Conservation (phyloP, 2,113 vertebrate species). For the Protobothrops flavoviridis region DNA sequence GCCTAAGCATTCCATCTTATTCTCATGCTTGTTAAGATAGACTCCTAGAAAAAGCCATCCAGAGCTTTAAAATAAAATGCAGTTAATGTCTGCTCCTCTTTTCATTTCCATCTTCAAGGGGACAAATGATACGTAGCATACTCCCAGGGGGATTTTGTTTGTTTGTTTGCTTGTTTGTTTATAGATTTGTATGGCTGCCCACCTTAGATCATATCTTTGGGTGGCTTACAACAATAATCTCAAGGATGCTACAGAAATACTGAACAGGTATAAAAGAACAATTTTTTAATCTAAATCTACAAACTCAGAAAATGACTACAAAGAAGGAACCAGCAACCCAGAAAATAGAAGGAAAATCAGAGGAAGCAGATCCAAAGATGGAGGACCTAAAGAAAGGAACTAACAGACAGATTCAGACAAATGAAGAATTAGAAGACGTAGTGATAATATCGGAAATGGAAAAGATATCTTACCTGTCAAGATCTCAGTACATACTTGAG, state of each 20-base stretch:
- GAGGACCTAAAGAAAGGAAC: too few relatives aligned
- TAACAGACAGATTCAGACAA: too few relatives aligned
- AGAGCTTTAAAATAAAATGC: background rate
- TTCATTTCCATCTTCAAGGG: background rate
- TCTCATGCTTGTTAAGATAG: background rate
- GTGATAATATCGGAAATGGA: too few relatives aligned
- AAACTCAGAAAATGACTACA: too few relatives aligned
- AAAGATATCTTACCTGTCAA: too few relatives aligned
- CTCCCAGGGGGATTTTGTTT: background rate
- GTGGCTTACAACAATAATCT: background rate
- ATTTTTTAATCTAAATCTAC: too few relatives aligned
- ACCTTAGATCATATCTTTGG: background rate
- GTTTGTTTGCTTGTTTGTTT: background rate
- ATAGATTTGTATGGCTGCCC: background rate
- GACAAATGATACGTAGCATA: background rate
- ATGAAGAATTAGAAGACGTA: too few relatives aligned
- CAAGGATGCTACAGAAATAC: background rate
- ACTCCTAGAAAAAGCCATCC: background rate
- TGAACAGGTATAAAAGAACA: background rate
- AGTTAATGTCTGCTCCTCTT: background rate
- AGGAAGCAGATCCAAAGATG: too few relatives aligned
- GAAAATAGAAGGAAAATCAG: too few relatives aligned
- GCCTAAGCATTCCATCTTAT: background rate
- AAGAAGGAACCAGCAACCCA: too few relatives aligned
- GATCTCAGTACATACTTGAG: too few relatives aligned